Conservation (phyloP, 2,113 vertebrate genomes). For the Axis porcinus region DNA sequence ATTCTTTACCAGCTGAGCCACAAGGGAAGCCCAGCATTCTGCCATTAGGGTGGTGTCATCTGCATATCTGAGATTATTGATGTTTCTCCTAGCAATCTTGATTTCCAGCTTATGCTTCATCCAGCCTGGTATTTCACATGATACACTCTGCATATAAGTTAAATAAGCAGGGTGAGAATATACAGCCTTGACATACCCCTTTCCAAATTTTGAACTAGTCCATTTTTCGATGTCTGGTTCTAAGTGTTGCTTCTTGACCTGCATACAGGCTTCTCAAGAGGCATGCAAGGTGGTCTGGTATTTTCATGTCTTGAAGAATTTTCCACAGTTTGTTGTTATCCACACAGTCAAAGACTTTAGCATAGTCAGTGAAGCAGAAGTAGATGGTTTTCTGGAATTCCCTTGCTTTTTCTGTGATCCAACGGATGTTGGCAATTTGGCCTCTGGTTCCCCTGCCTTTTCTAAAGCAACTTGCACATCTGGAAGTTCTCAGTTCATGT, state of each 20-base stretch:
- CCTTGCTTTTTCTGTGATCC: neutral
- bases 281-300: neutral
- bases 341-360: neutral
- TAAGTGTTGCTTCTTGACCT: neutral
- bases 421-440: neutral
- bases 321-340: neutral
- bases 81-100: neutral
- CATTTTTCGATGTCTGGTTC: neutral
- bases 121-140: neutral
- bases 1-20: neutral
- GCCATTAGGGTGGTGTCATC: neutral
- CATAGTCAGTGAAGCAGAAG: neutral
- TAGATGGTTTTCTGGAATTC: neutral
- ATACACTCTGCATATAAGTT: neutral
- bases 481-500: neutral
- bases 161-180: neutral
- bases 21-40: neutral
- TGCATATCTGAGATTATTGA: neutral
- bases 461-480: neutral
- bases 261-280: neutral
- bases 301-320: neutral
- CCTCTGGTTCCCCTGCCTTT: neutral
- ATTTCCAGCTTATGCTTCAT: neutral
- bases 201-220: neutral
- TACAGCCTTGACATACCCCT: neutral